Conservation (phyloP, 2,113 vertebrate species). For the Phrynocephalus versicolor region DNA sequence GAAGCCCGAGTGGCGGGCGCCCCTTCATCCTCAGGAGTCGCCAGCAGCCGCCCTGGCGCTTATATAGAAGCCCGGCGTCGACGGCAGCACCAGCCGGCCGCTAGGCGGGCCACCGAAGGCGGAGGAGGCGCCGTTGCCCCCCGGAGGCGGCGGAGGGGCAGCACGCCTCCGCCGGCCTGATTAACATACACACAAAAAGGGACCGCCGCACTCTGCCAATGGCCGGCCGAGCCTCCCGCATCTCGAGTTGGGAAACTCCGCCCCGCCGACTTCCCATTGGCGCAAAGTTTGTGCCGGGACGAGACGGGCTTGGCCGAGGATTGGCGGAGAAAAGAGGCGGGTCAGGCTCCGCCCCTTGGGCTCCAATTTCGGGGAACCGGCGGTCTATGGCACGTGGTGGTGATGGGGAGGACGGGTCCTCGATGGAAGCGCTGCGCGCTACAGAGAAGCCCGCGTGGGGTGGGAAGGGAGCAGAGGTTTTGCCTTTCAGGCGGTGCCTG, state of each 20-base stretch:
- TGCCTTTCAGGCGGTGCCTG: no score
- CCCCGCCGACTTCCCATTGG: slow-evolving; percentile 55
- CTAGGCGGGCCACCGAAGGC: background rate
- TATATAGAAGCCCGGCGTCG: slow-evolving; percentile 25
- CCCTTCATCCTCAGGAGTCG: slow-evolving; percentile 67
- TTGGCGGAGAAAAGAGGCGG: background rate
- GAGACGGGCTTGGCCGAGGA: background rate
- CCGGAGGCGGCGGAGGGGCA: slow-evolving; percentile 5
- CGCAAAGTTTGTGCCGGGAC: slow-evolving; percentile 55
- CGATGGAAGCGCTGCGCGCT: no score
- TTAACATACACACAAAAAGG: slow-evolving; percentile 60
- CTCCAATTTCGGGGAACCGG: no score
- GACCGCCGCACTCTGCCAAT: slow-evolving; percentile 53
- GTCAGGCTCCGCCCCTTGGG: background rate
- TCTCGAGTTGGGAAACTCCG: slow-evolving; percentile 1
- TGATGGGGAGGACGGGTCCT: no score
- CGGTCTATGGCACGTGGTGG: no score
- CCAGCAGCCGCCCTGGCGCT: slow-evolving; percentile 29
- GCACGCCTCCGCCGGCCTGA: slow-evolving; percentile 1
- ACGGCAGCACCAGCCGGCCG: background rate
- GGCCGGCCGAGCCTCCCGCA: background rate
- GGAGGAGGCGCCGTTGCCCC: background rate
- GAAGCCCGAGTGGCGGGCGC: slow-evolving; percentile 26
- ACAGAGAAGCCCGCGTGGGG: no score
- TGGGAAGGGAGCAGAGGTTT: no score